Conservation (phyloP, 2,797 vertebrate species). For the Microctenopoma steveboyesi region DNA sequence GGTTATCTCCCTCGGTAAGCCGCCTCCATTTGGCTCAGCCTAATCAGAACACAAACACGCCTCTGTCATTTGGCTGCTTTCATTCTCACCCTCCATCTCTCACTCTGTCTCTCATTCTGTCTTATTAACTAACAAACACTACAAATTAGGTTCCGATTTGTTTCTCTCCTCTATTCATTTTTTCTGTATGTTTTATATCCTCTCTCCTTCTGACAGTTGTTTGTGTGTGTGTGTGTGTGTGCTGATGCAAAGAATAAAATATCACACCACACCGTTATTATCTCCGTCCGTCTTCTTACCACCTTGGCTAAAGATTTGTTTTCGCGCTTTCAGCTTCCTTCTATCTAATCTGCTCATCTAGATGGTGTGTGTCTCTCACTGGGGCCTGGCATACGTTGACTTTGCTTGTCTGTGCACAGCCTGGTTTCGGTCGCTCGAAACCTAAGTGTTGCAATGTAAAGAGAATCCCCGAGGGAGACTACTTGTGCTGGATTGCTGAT, state of each 20-base stretch:
- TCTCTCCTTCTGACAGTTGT: conserved; percentile 8
- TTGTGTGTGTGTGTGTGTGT: neutral
- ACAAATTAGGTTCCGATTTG: conserved; percentile 50
- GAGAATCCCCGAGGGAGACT: conserved; percentile 41
- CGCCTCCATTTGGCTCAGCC: conserved; percentile 75
- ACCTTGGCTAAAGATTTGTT: conserved; percentile 41
- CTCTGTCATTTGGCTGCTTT: conserved; percentile 81
- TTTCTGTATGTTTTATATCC: conserved; percentile 25
- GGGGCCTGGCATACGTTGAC: conserved; percentile 54
- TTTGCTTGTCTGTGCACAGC: conserved; percentile 60
- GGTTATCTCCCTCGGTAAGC: conserved; percentile 78
- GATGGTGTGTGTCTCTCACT: conserved; percentile 33
- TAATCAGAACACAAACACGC: conserved; percentile 85
- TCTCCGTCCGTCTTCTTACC: conserved; percentile 18
- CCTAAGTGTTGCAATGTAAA: conserved; percentile 40
- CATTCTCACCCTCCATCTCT: conserved; percentile 51
- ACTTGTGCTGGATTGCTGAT: conserved; percentile 32
- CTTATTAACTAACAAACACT: conserved; percentile 55
- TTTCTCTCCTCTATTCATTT: conserved; percentile 40
- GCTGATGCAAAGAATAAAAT: conserved; percentile 1
- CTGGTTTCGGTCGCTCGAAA: conserved; percentile 56
- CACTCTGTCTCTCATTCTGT: conserved; percentile 36
- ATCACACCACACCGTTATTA: conserved; percentile 19
- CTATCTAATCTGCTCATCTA: conserved; percentile 60
- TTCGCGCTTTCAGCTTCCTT: conserved; percentile 42